Evolutionary conservation across 2,113 vertebrate genomes (phyloP), one percentile per base, ranked within the genome.

Genomic region (Coryphaenoides rupestris): DNA sequence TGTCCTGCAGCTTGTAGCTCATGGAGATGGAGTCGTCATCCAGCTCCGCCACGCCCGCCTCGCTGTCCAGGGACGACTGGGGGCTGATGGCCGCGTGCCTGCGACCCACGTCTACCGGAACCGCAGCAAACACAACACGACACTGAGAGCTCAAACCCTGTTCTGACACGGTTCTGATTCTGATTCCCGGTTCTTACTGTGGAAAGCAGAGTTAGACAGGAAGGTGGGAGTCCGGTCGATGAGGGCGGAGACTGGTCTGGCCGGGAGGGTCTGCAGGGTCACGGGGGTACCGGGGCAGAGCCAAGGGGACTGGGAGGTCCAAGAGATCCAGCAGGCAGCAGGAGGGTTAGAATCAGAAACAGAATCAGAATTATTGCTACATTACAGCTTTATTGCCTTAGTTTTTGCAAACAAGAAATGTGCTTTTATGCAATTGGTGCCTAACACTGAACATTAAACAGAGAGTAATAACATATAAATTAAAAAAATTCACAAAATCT

Each of bases 1-100:
- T 95, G 84, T 98, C 96, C 81, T 99, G 96, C 69, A 98, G 85
- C 80, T 98, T 99, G 83, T 99, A 98, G 60, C 94, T 92, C 95
- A 98, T 98, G 28, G 95, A 92, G 77, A 98, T 93, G 19, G 95
- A 90, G 73, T 98, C 94, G 14, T 98, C 94, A 71, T 98, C 95
- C 69, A 97, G 55, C 63, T 99, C 95, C 0, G 95, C 94, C 60
- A 92, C 92, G 49, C 94, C 95, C 75, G 93, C 84, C 76, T 99
- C 96, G 74, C 94, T 97, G 87, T 98, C 95, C 71, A 97, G 62
- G 61, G 96, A 98, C n/a, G 96, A 98, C 88, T 98, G 96, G 1
- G 94, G 95, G 65, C 95, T 98, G 73, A 98, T 84, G 21, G 93
- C 91, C 1, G 91, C 94, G 13, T 86, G 93, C 59, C 90, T 89